Conservation (phyloP, 2,888 invertebrate genomes). For the Cryptus armator region DNA sequence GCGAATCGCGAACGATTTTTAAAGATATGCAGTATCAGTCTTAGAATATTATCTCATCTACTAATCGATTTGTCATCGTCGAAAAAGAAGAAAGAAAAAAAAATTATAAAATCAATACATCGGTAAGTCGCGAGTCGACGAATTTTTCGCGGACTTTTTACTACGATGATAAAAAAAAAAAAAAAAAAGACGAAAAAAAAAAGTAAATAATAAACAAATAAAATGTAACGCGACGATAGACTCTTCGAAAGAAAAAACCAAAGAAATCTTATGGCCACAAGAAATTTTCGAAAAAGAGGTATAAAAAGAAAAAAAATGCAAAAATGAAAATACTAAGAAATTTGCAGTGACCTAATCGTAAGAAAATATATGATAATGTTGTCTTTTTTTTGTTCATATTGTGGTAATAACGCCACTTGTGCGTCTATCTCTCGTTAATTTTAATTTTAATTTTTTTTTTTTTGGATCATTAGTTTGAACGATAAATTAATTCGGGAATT, state of each 20-base stretch:
- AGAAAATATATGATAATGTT: conserved; percentile 68
- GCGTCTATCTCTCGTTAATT: conserved; percentile 31
- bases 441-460: background rate
- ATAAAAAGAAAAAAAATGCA: conserved; percentile 10
- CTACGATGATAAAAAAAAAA: conserved; percentile 6
- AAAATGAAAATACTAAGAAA: conserved; percentile 16
- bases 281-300: conserved; percentile 16
- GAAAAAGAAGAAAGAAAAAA: conserved; percentile 10
- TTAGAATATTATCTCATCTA: conserved; percentile 67
- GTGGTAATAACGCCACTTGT: conserved; percentile 52
- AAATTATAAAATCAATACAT: conserved; percentile 1
- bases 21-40: conserved; percentile 78
- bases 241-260: conserved; percentile 47
- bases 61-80: conserved; percentile 36
- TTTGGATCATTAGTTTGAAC: conserved; percentile 6
- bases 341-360: conserved; percentile 58
- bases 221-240: conserved; percentile 60
- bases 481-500: conserved; percentile 1
- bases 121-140: conserved; percentile 2
- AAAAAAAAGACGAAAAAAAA: conserved; percentile 22
- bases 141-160: conserved; percentile 9
- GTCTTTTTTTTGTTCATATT: conserved; percentile 22
- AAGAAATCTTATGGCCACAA: conserved; percentile 53
- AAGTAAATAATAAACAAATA: conserved; percentile 6
- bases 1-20: conserved; percentile 68